These are phyloP conservation scores for Gryon sp. DNA, from an alignment of 1,140 invertebrate genomes.

Conservation along the genomic window DNA sequence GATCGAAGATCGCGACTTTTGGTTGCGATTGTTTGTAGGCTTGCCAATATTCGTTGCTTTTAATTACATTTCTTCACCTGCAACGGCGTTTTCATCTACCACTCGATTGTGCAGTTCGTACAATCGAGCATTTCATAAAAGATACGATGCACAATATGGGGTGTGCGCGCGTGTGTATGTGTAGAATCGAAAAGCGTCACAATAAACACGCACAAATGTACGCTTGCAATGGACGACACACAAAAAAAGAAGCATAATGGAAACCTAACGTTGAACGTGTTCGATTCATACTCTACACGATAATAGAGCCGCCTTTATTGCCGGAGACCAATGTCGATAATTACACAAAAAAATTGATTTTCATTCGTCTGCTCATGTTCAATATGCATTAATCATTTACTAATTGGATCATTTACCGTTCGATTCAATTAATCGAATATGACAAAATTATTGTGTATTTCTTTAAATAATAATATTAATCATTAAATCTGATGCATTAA, in stretches of 20 bases:
- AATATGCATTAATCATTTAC: conserved; percentile 3
- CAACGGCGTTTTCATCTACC: conserved; percentile 17
- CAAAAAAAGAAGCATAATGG: conserved; percentile 36
- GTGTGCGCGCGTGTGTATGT: too few species aligned
- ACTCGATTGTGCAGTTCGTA: conserved; percentile 37
- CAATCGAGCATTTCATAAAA: conserved; percentile 54
- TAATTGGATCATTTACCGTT: conserved; percentile 4
- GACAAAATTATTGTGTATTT: too few species aligned
- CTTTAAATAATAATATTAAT: too few species aligned
- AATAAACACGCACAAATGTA: conserved; percentile 39
- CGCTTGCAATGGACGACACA: conserved; percentile 8
- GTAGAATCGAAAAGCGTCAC: conserved; percentile 45
- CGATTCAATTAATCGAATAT: not conserved
- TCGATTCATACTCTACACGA: conserved; percentile 21
- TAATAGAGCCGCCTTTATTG: conserved; percentile 28
- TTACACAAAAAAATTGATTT: conserved; percentile 25
- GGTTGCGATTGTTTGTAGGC: not conserved
- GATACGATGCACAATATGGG: conserved; percentile 49
- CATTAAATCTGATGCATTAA: too few species aligned
- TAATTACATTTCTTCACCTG: conserved; percentile 35
- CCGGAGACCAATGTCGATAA: conserved; percentile 28
- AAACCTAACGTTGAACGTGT: conserved; percentile 21
- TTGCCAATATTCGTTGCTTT: conserved; percentile 42
- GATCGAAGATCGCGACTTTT: conserved; percentile 16
- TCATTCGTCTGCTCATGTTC: not conserved